These are phyloP conservation scores for Elephas maximus DNA, from an alignment of 2,113 vertebrate species.

Conservation along the genomic window DNA sequence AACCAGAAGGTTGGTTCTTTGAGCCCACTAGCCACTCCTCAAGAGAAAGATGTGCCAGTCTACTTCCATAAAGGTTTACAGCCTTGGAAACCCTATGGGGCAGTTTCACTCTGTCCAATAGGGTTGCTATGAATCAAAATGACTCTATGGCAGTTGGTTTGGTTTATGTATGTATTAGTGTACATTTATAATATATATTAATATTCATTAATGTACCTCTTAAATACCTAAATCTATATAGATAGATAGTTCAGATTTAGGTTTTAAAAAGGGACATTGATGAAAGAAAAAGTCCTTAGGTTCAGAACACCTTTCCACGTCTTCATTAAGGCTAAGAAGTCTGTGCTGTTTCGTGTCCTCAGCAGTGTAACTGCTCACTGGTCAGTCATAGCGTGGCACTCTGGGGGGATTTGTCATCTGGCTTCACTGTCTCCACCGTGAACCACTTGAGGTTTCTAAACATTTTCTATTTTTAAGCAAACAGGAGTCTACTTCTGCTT, in stretches of 20 bases:
- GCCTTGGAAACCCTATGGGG: too few species aligned
- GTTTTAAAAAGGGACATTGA: background rate
- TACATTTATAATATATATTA: too few species aligned
- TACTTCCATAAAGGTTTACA: too few species aligned
- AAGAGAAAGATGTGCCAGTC: too few species aligned
- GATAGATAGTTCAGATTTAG: background rate
- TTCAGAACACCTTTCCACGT: background rate
- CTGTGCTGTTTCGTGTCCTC: background rate
- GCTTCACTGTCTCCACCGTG: background rate
- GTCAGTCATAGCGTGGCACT: accelerated
- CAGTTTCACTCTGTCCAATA: too few species aligned
- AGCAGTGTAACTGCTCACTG: background rate
- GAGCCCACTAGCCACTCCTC: too few species aligned
- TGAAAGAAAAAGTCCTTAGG: background rate
- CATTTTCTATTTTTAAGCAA: background rate
- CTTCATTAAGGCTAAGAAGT: background rate
- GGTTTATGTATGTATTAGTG: too few species aligned
- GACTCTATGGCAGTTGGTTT: too few species aligned
- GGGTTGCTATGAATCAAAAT: too few species aligned
- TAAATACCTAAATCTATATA: too few species aligned
- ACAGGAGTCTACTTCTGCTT: background rate
- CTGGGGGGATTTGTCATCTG: background rate
- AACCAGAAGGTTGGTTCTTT: too few species aligned
- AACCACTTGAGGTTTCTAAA: background rate
- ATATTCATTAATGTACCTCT: too few species aligned